A percentile compares a stretch with the other conserved stretches of the same genome.
Conservation (phyloP, 2,797 vertebrate genomes). For the Limnodromus scolopaceus region DNA sequence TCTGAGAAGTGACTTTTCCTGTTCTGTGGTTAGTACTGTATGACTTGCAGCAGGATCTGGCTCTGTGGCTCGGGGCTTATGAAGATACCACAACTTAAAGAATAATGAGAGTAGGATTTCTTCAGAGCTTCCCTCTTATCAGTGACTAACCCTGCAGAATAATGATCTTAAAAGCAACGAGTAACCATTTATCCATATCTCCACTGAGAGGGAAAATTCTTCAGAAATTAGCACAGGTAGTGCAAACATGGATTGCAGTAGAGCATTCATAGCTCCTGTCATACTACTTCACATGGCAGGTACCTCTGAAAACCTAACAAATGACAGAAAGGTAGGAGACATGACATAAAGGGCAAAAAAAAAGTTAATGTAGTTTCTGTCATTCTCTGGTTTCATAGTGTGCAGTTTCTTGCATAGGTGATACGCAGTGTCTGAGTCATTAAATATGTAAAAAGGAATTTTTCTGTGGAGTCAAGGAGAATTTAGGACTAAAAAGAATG, state of each 20-base stretch:
- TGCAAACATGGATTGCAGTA: background rate
- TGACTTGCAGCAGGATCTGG: background rate
- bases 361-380: background rate
- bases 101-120: background rate
- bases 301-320: background rate
- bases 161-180: background rate
- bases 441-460: background rate
- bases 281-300: background rate
- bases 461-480: background rate
- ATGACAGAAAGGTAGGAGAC: background rate
- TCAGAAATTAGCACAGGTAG: background rate
- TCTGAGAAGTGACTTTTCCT: background rate
- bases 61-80: background rate
- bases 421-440: background rate
- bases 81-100: background rate
- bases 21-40: background rate
- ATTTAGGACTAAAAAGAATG: background rate
- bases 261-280: background rate
- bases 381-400: background rate
- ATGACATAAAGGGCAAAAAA: background rate
- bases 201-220: background rate
- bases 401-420: conserved; percentile 19
- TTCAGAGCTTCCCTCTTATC: background rate
- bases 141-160: background rate
- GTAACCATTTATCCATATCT: background rate